A percentile compares a stretch with the other conserved stretches of the same genome.
phyloP scores from a whole-genome alignment of 37 sponge, comb jelly and placozoan genomes.

The Eunapius fragilis region DNA sequence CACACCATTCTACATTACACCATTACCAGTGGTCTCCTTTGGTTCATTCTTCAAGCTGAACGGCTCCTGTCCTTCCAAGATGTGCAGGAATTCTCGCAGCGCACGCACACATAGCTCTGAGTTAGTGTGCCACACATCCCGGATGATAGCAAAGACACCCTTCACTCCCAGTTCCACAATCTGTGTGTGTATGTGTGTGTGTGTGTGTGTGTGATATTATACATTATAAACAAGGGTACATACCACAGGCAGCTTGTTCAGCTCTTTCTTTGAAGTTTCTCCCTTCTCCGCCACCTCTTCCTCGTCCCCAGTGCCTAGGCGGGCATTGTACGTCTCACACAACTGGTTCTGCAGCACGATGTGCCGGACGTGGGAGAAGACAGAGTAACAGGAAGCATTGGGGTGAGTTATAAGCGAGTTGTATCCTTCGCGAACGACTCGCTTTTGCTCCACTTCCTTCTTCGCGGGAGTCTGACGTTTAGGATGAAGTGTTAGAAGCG shows the following conservation, averaged over 20 bases:
- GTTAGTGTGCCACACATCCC: slow-evolving; percentile 71
- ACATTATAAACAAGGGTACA: neutral
- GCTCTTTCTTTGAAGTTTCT: slow-evolving; percentile 27
- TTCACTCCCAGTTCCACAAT: slow-evolving; percentile 82
- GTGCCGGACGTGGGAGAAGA: slow-evolving; percentile 73
- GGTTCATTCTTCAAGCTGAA: slow-evolving; percentile 81
- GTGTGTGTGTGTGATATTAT: too few relatives aligned
- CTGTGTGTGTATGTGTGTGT: too few relatives aligned
- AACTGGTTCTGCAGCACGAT: slow-evolving; percentile 73
- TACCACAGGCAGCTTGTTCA: slow-evolving; percentile 55
- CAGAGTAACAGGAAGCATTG: slow-evolving; percentile 69
- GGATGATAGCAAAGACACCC: slow-evolving; percentile 83
- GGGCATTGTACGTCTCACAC: slow-evolving; percentile 66
- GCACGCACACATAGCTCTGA: slow-evolving; percentile 82
- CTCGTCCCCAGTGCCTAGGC: slow-evolving; percentile 14
- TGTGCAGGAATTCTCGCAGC: slow-evolving; percentile 73
- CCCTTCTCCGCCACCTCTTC: slow-evolving; percentile 46
- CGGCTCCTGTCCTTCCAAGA: slow-evolving; percentile 74
- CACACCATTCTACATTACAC: neutral
- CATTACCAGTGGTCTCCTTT: slow-evolving; percentile 68
- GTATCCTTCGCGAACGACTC: slow-evolving; percentile 58
- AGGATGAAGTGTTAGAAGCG: neutral
- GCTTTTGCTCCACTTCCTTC: slow-evolving; percentile 45
- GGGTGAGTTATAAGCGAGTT: slow-evolving; percentile 69
- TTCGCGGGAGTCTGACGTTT: slow-evolving; percentile 17